These are phyloP conservation scores for Leptopilina drosophilae DNA, from an alignment of 2,888 invertebrate genomes.

Conservation along the genomic window DNA sequence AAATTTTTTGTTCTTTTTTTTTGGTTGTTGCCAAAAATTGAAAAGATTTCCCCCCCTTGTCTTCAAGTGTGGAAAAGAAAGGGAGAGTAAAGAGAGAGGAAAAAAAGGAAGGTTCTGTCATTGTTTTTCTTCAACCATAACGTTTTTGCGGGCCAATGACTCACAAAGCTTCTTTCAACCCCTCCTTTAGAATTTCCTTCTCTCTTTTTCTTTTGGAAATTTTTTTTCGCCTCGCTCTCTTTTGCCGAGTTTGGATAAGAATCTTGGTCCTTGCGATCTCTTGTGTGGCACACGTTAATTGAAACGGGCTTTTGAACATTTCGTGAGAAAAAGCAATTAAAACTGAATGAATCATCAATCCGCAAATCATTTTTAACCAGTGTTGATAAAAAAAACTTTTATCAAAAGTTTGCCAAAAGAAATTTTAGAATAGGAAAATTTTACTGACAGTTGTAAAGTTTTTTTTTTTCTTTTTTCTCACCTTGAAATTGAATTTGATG, in stretches of 20 bases:
- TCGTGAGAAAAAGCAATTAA: conserved; percentile 19
- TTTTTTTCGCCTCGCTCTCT: background rate
- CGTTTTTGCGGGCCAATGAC: conserved; percentile 63
- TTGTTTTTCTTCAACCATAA: conserved; percentile 61
- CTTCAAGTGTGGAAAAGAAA: conserved; percentile 45
- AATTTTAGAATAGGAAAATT: too few species aligned
- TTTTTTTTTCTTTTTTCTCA: too few species aligned
- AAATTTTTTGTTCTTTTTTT: background rate
- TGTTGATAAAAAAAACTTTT: background rate
- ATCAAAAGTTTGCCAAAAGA: too few species aligned
- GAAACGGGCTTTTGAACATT: conserved; percentile 6
- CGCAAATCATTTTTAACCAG: background rate
- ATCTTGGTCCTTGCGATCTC: conserved; percentile 43
- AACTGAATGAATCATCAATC: background rate
- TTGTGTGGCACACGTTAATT: conserved; percentile 7
- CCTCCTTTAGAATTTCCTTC: conserved; percentile 23
- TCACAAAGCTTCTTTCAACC: conserved; percentile 44
- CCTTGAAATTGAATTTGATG: too few species aligned
- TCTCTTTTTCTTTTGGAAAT: conserved; percentile 42
- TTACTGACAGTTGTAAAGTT: too few species aligned
- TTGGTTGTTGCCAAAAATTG: conserved; percentile 27
- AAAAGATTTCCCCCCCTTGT: conserved; percentile 42
- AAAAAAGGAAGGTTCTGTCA: conserved; percentile 51
- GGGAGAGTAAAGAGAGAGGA: conserved; percentile 49
- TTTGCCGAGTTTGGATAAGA: conserved; percentile 48